phyloP scores from a whole-genome alignment of 2,888 invertebrate genomes.

The Hydropsyche betteni region DNA sequence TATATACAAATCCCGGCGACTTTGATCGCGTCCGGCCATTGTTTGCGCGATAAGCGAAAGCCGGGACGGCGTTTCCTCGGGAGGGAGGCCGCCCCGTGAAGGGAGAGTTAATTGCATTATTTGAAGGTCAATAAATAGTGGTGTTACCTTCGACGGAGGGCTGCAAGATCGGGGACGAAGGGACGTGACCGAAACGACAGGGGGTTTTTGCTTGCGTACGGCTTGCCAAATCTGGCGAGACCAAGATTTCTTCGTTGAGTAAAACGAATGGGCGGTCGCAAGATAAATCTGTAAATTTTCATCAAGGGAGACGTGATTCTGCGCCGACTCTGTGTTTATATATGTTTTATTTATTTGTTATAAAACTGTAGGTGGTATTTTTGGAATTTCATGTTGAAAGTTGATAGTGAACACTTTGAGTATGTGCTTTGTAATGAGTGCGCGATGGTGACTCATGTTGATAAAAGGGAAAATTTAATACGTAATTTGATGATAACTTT shows the following conservation, averaged over 20 bases:
- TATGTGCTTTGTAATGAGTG: too few species aligned
- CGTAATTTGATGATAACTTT: too few species aligned
- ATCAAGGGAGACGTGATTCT: constrained; percentile 9
- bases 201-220: background rate
- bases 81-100: too few species aligned
- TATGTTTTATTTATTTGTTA: too few species aligned
- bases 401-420: too few species aligned
- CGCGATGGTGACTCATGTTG: too few species aligned
- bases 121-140: constrained; percentile 52
- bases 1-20: background rate
- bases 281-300: constrained; percentile 31
- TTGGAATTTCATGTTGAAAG: too few species aligned
- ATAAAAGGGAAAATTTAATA: too few species aligned
- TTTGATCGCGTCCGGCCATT: too few species aligned
- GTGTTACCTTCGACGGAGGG: constrained; percentile 43
- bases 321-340: too few species aligned
- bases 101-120: constrained; percentile 50
- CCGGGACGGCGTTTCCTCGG: too few species aligned
- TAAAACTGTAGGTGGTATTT: too few species aligned
- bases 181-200: constrained; percentile 44
- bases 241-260: constrained; percentile 36
- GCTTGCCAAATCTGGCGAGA: constrained; percentile 20
- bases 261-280: constrained; percentile 21
- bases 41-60: constrained; percentile 11
- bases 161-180: background rate